Evolutionary conservation across 2,797 vertebrate species (phyloP).

Genomic region (Telmatherina bonti): DNA sequence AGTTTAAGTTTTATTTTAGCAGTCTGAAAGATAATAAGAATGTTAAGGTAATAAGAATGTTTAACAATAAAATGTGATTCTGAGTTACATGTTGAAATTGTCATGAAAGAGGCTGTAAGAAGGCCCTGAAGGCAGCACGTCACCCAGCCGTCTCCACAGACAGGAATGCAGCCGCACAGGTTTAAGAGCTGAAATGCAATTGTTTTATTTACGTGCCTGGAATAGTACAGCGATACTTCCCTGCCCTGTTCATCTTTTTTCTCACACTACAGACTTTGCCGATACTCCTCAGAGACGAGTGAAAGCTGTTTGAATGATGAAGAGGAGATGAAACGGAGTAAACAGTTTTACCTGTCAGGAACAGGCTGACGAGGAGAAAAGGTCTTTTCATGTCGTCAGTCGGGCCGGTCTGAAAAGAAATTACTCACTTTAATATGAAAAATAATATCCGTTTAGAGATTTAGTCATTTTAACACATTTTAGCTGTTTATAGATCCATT

Average conservation of each 20-base stretch:
- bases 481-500: not conserved
- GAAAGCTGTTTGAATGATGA: constrained; percentile 11
- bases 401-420: constrained; percentile 63
- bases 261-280: constrained; percentile 15
- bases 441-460: not conserved
- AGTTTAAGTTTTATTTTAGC: not conserved
- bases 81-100: not conserved
- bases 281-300: constrained; percentile 18
- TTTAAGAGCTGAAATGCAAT: constrained; percentile 49
- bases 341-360: constrained; percentile 75
- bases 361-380: constrained; percentile 55
- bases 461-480: not conserved
- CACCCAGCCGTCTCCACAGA: constrained; percentile 30
- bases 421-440: not conserved
- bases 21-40: no score
- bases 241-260: not conserved
- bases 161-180: constrained; percentile 68
- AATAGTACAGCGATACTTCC: constrained; percentile 36
- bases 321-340: no score
- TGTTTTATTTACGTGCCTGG: constrained; percentile 55
- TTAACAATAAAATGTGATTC: not conserved
- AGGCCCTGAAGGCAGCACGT: constrained; percentile 58
- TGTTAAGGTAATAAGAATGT: not conserved
- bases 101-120: constrained; percentile 12
- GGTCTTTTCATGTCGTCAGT: constrained; percentile 78